Base-by-base conservation (phyloP, 1,140 invertebrate species). In the Leptinotarsa texana region DNA sequence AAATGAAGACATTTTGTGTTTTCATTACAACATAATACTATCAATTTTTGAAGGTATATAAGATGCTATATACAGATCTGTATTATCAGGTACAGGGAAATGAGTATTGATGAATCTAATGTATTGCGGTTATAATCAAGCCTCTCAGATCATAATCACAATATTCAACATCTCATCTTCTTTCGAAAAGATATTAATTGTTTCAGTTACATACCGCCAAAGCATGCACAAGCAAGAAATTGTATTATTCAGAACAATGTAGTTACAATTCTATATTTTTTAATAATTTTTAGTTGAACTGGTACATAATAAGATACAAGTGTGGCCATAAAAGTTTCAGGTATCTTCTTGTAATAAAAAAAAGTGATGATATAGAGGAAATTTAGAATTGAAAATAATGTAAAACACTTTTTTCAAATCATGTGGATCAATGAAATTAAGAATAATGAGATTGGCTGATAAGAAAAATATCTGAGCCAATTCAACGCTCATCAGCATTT, bases 21-120 rank as follows among this genome's bases (percentile, higher is more conserved):
- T 63, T 63, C 61, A 63, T 63, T n/a, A 63, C 61, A 63, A 63
- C 13, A 18, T 63, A 63, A 18, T 63, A 15, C 13, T 63, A 18
- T 13, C 22, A 18, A 11, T 13, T 18, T n/a, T 66, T 66, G 63
- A 18, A 15, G 22, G 63, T 17, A 24, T 24, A 15, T 24, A 66
- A 66, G 0, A 66, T 66, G 27, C 4, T 66, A 66, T 33, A 18
- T 66, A 22, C 63, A 66, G 27, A 66, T 33, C 27, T 66, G 21
- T 17, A 66, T 24, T 66, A 27, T 24, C 24, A 24, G 63, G 27
- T 24, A 66, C 21, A 66, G 13, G 27, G 17, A 33, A 66, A n/a
- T 22, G 5, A 66, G 21, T 66, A 21, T 66, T 24, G 13, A 22
- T 24, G n/a, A 24, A 22, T 24, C 24, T 22, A 13, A 3, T 11